phyloP scores from a whole-genome alignment of 2,888 invertebrate genomes.

The Platycheirus rosarum region DNA sequence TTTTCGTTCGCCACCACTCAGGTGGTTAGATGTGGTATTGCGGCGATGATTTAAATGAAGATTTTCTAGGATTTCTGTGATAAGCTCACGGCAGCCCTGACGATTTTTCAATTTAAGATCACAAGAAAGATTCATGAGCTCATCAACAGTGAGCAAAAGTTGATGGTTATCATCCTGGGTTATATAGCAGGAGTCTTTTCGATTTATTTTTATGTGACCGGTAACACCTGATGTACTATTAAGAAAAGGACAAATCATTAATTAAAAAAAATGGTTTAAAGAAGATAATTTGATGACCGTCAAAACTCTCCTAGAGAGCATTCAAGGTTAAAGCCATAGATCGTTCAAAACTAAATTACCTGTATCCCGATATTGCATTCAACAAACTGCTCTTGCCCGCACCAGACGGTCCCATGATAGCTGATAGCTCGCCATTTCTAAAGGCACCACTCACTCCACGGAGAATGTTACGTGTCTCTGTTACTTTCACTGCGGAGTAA shows the following conservation, averaged over 20 bases:
- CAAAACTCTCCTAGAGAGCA: too few relatives aligned
- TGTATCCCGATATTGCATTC: constrained; percentile 90
- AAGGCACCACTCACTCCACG: constrained; percentile 86
- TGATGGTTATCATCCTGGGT: constrained; percentile 90
- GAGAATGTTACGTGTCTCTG: constrained; percentile 84
- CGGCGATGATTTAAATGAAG: constrained; percentile 81
- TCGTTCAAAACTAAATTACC: constrained; percentile 84
- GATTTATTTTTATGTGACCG: constrained; percentile 88
- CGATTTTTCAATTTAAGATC: constrained; percentile 86
- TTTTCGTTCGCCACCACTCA: constrained; percentile 92
- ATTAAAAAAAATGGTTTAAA: background rate
- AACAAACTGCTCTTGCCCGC: constrained; percentile 90
- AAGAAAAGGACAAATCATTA: constrained; percentile 6
- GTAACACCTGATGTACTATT: constrained; percentile 86
- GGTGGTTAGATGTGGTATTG: constrained; percentile 82
- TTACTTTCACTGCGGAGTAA: constrained; percentile 82
- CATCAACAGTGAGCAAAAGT: constrained; percentile 88
- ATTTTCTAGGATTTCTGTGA: constrained; percentile 80
- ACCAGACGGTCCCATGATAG: constrained; percentile 88
- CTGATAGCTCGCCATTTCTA: constrained; percentile 86
- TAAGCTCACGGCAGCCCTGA: constrained; percentile 77
- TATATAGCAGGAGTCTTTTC: constrained; percentile 91
- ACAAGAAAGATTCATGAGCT: constrained; percentile 91
- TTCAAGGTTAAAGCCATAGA: too few relatives aligned
- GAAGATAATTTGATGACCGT: too few relatives aligned